Percentiles rank a stretch among this genome's conserved stretches.
Conservation (phyloP, 2,888 invertebrate species). For the Epinotia demarniana region DNA sequence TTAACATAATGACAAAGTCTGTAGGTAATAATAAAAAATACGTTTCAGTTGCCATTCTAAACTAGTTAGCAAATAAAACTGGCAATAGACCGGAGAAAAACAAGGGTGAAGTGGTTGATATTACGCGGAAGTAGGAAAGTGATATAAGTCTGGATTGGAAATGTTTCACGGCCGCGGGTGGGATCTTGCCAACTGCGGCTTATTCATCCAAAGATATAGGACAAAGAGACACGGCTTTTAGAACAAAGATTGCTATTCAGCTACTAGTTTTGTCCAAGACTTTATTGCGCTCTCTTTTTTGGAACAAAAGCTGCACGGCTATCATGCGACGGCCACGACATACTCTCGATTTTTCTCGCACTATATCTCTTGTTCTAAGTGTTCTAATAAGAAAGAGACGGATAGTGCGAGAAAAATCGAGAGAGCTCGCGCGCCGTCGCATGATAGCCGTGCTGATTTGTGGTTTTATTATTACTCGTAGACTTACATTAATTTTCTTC, state of each 20-base stretch:
- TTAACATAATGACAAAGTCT: constrained; percentile 7
- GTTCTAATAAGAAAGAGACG: too few relatives aligned
- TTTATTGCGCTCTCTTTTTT: not conserved
- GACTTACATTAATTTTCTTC: too few relatives aligned
- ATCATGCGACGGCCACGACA: too few relatives aligned
- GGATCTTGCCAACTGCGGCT: constrained; percentile 6
- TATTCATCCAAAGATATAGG: not conserved
- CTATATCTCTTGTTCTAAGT: too few relatives aligned
- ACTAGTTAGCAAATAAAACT: constrained; percentile 16
- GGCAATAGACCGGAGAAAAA: constrained; percentile 4
- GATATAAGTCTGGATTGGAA: constrained; percentile 20
- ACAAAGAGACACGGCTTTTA: not conserved
- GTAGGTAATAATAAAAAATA: constrained; percentile 1
- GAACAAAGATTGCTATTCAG: constrained; percentile 3
- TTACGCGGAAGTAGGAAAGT: constrained; percentile 21
- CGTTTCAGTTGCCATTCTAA: constrained; percentile 11
- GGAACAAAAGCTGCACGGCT: too few relatives aligned
- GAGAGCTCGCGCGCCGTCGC: too few relatives aligned
- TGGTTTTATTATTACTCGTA: not conserved
- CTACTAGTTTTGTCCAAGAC: not conserved
- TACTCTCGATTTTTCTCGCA: too few relatives aligned
- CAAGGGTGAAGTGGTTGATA: constrained; percentile 20
- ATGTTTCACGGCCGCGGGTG: constrained; percentile 32
- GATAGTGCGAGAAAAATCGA: too few relatives aligned
- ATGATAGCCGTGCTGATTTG: too few relatives aligned